A percentile compares a stretch with the other conserved stretches of the same genome.
Evolutionary conservation across 2,888 invertebrate species (phyloP).

Genomic region (Leucophora obtusa): DNA sequence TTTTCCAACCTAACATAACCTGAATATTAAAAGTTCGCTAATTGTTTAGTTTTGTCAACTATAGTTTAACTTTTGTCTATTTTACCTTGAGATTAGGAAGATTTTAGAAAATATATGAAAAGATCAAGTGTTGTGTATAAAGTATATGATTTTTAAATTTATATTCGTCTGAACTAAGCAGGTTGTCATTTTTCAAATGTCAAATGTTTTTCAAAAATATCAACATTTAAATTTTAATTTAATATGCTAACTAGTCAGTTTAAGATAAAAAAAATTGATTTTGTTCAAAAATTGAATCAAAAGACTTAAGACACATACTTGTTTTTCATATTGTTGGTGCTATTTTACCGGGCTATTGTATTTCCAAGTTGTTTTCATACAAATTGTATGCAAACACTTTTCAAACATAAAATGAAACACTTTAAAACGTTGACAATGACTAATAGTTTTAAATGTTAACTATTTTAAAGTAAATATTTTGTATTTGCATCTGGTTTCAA

Average conservation of each 20-base stretch:
- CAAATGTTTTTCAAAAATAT: not conserved
- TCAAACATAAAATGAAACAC: not conserved
- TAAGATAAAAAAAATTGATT: not conserved
- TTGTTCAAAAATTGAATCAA: conserved; percentile 30
- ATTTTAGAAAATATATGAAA: too few species aligned
- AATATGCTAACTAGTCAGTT: not conserved
- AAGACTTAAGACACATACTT: conserved; percentile 58
- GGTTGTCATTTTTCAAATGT: too few species aligned
- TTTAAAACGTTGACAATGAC: conserved; percentile 48
- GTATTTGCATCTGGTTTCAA: conserved; percentile 11
- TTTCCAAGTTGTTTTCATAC: conserved; percentile 6
- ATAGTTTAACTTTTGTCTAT: too few species aligned
- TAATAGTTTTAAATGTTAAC: conserved; percentile 47
- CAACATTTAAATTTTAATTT: not conserved
- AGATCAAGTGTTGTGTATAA: too few species aligned
- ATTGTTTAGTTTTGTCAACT: too few species aligned
- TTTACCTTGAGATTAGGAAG: too few species aligned
- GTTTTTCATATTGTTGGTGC: conserved; percentile 7
- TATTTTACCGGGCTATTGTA: not conserved
- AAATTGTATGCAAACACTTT: conserved; percentile 17
- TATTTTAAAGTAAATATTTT: conserved; percentile 14
- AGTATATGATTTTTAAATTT: too few species aligned
- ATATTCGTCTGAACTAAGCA: too few species aligned
- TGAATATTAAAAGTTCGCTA: too few species aligned
- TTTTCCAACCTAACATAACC: too few species aligned